These are phyloP conservation scores for Manduca sexta DNA, from an alignment of 1,140 invertebrate species.

Conservation along the genomic window DNA sequence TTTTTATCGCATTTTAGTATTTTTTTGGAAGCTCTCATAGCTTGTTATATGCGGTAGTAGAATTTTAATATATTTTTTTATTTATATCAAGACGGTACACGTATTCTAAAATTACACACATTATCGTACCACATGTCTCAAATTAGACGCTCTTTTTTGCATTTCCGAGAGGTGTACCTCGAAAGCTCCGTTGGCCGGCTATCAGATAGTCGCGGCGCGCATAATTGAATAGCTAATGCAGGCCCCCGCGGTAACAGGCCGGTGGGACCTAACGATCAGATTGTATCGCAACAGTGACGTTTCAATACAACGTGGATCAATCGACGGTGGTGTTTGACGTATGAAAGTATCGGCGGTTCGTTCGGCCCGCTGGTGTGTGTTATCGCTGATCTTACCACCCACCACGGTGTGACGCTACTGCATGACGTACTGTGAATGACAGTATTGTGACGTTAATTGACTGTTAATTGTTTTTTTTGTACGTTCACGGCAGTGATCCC, in stretches of 20 bases:
- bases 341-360: slow-evolving; percentile 22
- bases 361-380: slow-evolving; percentile 6
- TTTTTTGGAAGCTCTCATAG: too few species aligned
- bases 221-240: slow-evolving; percentile 64
- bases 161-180: slow-evolving; percentile 24
- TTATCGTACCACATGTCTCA: too few species aligned
- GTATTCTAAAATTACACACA: too few species aligned
- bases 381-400: slow-evolving; percentile 18
- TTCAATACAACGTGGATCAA: slow-evolving; percentile 61
- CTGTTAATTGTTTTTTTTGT: not conserved
- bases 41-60: too few species aligned
- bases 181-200: slow-evolving; percentile 29
- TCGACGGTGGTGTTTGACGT: slow-evolving; percentile 26
- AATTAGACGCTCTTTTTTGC: too few species aligned
- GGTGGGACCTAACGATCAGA: slow-evolving; percentile 50
- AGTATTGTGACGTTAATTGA: too few species aligned
- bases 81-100: too few species aligned
- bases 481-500: too few species aligned
- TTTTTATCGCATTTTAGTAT: too few species aligned
- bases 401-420: not conserved
- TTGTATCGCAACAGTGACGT: slow-evolving; percentile 58
- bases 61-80: too few species aligned
- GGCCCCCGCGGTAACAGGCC: slow-evolving; percentile 32
- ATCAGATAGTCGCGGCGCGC: slow-evolving; percentile 50
- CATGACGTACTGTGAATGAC: not conserved